Base-by-base conservation (phyloP, 2,888 invertebrate species). In the Aphelenchoides bicaudatus region DNA sequence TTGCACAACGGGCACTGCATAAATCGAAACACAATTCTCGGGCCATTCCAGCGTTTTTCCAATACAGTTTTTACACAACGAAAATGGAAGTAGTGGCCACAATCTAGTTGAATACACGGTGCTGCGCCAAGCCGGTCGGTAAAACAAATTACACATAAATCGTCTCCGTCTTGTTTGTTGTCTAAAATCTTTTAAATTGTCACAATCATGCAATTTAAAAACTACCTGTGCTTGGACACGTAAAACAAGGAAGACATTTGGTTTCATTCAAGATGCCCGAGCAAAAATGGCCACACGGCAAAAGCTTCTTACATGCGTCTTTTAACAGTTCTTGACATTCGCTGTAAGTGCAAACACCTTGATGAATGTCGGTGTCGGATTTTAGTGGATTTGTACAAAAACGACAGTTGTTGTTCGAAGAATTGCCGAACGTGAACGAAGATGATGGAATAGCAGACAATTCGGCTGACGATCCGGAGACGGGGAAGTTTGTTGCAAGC, bases 111-210 rank as follows among this genome's bases (percentile, higher is more conserved):
- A 8, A 94, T 86, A 2, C 93, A 89, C 8, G 96, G 96, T 0
- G 94, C 93, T 66, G 90, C 91, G 29, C 91, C 89, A 39, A 96
- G 82, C 0, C 94, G 91, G 80, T 96, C 96, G 0, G 92, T 91
- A 82, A 96, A 96, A 81, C 96, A 96, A 72, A 96, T 91, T 90
- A 96, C 94, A 82, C 96, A 96, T 91, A 96, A 92, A 80, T 96
- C 96, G 77, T 96, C 96, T 0, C 91, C 91, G 80, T 96, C 96
- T 81, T 96, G 96, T 16, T 90, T 87, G 51, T 94, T 43, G 21
- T 62, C 66, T 52, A 29, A 37, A 28, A 16, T 10, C 31, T 23
- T 5, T 37, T 6, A 19, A 5, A 30, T 48, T 48, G n/a, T 34
- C 5, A 19, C 13, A 6, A 30, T 16, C 19, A 6, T 34, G 5